Percentiles rank a stretch among this genome's conserved stretches.
Evolutionary conservation across 2,797 vertebrate species (phyloP).

Genomic region (Gambelia wislizenii): DNA sequence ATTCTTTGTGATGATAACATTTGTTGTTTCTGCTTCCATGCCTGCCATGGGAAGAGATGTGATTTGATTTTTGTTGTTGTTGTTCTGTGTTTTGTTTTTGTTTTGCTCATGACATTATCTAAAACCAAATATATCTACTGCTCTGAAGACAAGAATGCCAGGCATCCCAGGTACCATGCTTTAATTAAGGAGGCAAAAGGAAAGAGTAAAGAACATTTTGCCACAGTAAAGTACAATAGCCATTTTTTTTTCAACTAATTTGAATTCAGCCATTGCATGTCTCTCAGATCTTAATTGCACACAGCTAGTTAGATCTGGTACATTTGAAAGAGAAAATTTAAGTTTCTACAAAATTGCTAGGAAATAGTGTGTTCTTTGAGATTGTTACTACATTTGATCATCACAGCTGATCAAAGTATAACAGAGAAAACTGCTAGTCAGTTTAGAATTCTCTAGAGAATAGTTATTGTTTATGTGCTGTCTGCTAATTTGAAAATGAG

Average conservation of each 20-base stretch:
- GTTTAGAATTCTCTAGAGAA: slow-evolving; percentile 36
- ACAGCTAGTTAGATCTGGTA: not conserved
- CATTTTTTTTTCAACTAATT: not conserved
- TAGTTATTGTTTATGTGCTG: not conserved
- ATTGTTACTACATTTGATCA: not conserved
- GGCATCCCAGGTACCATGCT: not conserved
- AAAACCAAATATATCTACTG: not conserved
- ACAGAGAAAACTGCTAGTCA: slow-evolving; percentile 32
- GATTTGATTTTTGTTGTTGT: not conserved
- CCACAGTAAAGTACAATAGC: not conserved
- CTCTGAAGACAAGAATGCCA: not conserved
- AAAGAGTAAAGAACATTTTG: not conserved
- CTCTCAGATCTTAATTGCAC: not conserved
- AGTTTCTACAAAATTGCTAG: accelerated
- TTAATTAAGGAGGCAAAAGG: not conserved
- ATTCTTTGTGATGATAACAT: not conserved
- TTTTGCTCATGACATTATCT: not conserved
- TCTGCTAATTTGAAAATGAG: slow-evolving; percentile 16
- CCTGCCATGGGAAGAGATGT: not conserved
- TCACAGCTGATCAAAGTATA: slow-evolving; percentile 35
- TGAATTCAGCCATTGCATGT: not conserved
- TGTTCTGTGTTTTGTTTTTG: too few species aligned
- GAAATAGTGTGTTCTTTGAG: slow-evolving; percentile 1
- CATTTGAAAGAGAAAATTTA: not conserved
- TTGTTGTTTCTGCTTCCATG: not conserved